Evolutionary conservation across 2,797 vertebrate genomes (phyloP).

Genomic region (Gymnodraco acuticeps): DNA sequence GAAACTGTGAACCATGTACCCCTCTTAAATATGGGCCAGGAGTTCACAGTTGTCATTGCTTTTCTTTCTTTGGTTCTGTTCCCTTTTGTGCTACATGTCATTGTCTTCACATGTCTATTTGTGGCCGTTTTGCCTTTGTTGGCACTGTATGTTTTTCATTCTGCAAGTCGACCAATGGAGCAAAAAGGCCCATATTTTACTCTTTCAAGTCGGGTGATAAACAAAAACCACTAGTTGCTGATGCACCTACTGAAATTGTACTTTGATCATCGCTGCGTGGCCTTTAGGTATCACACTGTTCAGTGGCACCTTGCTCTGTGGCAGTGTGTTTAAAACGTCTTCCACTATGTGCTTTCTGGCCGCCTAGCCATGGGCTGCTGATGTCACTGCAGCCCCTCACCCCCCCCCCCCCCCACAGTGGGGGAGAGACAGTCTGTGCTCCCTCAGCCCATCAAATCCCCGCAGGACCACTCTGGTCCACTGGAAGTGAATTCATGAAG

Average conservation of each 20-base stretch:
- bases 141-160: slow-evolving; percentile 42
- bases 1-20: slow-evolving; percentile 81
- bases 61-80: slow-evolving; percentile 54
- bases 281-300: slow-evolving; percentile 6
- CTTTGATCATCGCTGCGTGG: slow-evolving; percentile 6
- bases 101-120: slow-evolving; percentile 62
- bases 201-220: slow-evolving; percentile 46
- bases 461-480: slow-evolving; percentile 72
- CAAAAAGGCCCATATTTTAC: slow-evolving; percentile 37
- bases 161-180: background rate
- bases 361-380: slow-evolving; percentile 55
- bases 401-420: slow-evolving; percentile 47
- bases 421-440: slow-evolving; percentile 67
- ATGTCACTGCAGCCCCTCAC: slow-evolving; percentile 65
- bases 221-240: slow-evolving; percentile 50
- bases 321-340: slow-evolving; percentile 50
- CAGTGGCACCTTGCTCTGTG: slow-evolving; percentile 44
- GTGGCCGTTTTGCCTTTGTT: slow-evolving; percentile 37
- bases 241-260: slow-evolving; percentile 13
- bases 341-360: slow-evolving; percentile 47
- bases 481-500: slow-evolving; percentile 75
- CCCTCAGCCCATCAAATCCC: slow-evolving; percentile 75
- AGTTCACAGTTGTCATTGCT: slow-evolving; percentile 74
- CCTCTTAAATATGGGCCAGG: slow-evolving; percentile 75
- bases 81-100: slow-evolving; percentile 55